These are phyloP conservation scores for Heliconius sara DNA, from an alignment of 2,888 invertebrate genomes.

Conservation along the genomic window DNA sequence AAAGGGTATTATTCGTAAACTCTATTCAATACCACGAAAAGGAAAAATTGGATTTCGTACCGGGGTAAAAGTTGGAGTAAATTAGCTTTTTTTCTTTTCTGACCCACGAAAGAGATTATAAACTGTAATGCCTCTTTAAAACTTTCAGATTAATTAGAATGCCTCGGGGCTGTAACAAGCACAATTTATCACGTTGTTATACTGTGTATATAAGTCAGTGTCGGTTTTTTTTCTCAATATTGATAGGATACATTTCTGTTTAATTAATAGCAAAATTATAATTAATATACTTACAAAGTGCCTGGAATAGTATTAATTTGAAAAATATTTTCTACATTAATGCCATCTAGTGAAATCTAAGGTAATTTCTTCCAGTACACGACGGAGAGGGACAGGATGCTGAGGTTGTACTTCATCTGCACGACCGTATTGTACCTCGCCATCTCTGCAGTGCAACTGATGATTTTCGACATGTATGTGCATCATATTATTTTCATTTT, in stretches of 20 bases:
- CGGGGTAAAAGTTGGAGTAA: conserved; percentile 46
- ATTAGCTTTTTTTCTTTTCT: conserved; percentile 42
- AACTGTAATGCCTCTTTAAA: conserved; percentile 42
- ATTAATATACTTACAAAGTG: not conserved
- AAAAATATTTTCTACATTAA: not conserved
- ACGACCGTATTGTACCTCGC: conserved; percentile 89
- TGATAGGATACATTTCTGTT: not conserved
- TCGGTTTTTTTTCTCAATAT: not conserved
- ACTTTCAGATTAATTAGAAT: conserved; percentile 36
- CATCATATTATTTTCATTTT: conserved; percentile 6
- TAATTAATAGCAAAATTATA: conserved; percentile 1
- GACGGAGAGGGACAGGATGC: conserved; percentile 92
- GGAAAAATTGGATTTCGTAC: conserved; percentile 52
- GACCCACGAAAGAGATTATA: conserved; percentile 37
- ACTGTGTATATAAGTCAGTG: not conserved
- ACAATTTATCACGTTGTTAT: conserved; percentile 16
- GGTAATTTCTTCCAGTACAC: conserved; percentile 87
- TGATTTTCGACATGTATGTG: conserved; percentile 86
- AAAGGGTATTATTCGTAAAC: conserved; percentile 32
- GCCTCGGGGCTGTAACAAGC: not conserved
- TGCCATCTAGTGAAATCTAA: not conserved
- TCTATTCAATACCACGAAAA: conserved; percentile 46
- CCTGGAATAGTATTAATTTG: not conserved
- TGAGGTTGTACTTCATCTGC: conserved; percentile 93
- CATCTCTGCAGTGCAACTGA: conserved; percentile 87